Base-by-base conservation (phyloP, 2,113 vertebrate genomes). In the Phasianus colchicus region DNA sequence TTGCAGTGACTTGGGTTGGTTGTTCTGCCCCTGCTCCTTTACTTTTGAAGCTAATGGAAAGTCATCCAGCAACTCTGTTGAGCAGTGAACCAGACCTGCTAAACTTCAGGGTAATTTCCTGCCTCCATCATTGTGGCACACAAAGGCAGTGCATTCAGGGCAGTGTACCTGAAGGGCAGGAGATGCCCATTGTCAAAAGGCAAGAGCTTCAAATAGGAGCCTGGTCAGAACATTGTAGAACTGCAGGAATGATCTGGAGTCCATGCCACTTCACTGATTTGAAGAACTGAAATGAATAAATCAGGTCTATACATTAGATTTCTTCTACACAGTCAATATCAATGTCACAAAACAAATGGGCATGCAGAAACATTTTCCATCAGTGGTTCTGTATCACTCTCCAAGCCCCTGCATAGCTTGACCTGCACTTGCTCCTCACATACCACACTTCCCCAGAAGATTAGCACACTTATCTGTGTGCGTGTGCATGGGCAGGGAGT, bases 1-100 rank as follows among this genome's bases (percentile, higher is more conserved):
- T 54, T 55, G 8, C 12, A 15, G 3, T 25, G 27, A n/a, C 30
- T 73, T 0, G 0, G 0, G 1, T 34, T 70, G 22, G 27, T 69
- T 58, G 40, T 69, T 50, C 19, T 11, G 21, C 29, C 25, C 25
- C 16, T 14, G 13, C 9, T 63, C 22, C 20, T 36, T 83, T 48
- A 13, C 43, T 76, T 65, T 21, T 65, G 48, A 73, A 61, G 43
- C 30, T 52, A 48, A 47, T 11, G 14, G 21, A 64, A 76, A 86
- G 22, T 32, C 32, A 81, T 6, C 24, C 54, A 30, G 11, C 0
- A 9, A 48, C 30, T 79, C 45, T 4, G 29, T 9, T 34, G 24
- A 57, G 38, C 50, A 71, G 27, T 11, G 42, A 71, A 48, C 12
- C 9, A 69, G 61, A 78, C 11, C 19, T 61, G n/a, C 60, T 77